phyloP scores from a whole-genome alignment of 37 sponge, comb jelly and placozoan genomes.

The Hexactinellida sp. region DNA sequence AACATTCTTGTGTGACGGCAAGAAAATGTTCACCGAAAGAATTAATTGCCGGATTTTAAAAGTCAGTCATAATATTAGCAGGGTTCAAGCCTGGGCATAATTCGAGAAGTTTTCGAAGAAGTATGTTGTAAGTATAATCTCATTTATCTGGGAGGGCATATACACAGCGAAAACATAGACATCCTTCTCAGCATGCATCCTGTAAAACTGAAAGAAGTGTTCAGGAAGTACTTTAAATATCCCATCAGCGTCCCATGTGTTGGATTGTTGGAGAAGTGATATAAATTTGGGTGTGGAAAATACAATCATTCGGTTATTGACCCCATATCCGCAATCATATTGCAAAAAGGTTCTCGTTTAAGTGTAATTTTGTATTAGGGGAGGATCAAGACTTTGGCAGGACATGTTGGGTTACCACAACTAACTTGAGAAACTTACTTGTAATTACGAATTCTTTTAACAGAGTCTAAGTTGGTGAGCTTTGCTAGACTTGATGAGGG shows the following conservation, averaged over 20 bases:
- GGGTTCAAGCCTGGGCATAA: neutral
- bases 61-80: neutral
- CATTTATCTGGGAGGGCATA: neutral
- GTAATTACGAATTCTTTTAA: neutral
- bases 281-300: conserved; percentile 1
- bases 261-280: neutral
- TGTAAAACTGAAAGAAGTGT: neutral
- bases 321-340: neutral
- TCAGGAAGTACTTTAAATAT: neutral
- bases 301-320: neutral
- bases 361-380: neutral
- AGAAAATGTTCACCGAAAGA: neutral
- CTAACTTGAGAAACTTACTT: neutral
- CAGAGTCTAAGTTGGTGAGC: neutral
- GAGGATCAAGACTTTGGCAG: neutral
- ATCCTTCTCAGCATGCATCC: neutral
- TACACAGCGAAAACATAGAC: neutral
- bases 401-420: neutral
- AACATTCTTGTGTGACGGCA: neutral
- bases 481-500: neutral
- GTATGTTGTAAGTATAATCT: neutral
- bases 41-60: neutral
- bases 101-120: neutral
- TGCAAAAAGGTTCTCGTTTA: neutral
- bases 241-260: neutral